phyloP scores from a whole-genome alignment of 2,888 invertebrate species.

The Drosophila nr. fundita region DNA sequence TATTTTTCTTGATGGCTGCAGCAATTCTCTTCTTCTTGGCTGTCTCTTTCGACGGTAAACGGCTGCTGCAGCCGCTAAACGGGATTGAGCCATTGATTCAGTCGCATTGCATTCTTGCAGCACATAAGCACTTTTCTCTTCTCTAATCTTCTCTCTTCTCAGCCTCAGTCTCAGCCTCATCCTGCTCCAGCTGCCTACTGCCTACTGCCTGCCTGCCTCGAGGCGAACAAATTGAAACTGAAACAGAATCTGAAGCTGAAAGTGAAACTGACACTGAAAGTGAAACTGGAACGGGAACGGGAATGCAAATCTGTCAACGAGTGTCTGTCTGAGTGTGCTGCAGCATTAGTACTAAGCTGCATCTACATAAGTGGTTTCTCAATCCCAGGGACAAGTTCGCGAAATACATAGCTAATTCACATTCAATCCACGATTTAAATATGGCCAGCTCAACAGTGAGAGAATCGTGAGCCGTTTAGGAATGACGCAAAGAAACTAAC shows the following conservation, averaged over 20 bases:
- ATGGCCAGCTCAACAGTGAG: neutral
- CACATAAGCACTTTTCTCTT: slow-evolving; percentile 24
- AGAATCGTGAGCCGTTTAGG: neutral
- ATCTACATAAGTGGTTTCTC: neutral
- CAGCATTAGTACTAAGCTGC: neutral
- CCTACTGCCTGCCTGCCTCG: neutral
- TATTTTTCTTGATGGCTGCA: slow-evolving; percentile 59
- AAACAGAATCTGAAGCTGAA: neutral
- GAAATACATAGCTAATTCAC: neutral
- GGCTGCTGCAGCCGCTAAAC: slow-evolving; percentile 34
- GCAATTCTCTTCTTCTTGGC: slow-evolving; percentile 7
- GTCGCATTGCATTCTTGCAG: slow-evolving; percentile 31
- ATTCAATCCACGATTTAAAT: neutral
- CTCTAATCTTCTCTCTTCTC: neutral
- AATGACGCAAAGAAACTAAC: neutral
- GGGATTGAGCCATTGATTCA: slow-evolving; percentile 52
- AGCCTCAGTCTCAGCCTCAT: neutral
- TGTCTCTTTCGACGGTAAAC: slow-evolving; percentile 30
- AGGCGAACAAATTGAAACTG: neutral
- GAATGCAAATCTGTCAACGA: slow-evolving; percentile 54
- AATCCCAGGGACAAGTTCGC: neutral
- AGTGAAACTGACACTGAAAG: neutral
- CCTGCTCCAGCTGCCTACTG: neutral
- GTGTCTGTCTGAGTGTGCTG: neutral
- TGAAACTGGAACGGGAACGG: neutral